Evolutionary conservation across 2,888 invertebrate genomes (phyloP), one percentile per base, ranked within the genome.

Genomic region (Ennomos erosarius): DNA sequence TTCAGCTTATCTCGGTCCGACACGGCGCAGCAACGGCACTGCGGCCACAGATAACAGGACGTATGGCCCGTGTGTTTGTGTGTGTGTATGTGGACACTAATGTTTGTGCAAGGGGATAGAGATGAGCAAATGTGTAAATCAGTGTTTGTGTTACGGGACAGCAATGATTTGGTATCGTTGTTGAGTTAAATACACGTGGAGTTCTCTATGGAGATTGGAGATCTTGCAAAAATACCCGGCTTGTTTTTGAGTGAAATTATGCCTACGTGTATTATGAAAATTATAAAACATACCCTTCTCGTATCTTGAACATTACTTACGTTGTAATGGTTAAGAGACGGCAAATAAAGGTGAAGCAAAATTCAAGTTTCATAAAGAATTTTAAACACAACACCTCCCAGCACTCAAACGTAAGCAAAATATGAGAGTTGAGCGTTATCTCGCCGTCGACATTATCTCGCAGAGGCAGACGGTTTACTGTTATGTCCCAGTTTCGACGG

Each of bases 381-480:
- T 34, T 35, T 16, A 12, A 16, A 13, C 36, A 4, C 40, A 10
- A 35, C 42, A 43, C 35, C 49, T 10, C 36, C 1, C 34, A 8
- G 43, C 42, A 42, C 51, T 51, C 55, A 13, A 45, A 44, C 11
- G 11, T 49, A 39, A 39, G 37, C 33, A 49, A 49, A 49, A 39
- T 49, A 39, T 34, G 39, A 42, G 34, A 50, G 12, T 49, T 55
- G n/a, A 49, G 49, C 16, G 49, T 49, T 55, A 55, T 55, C 44
- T 45, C 34, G 36, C 39, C 36, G 45, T 37, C 36, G 40, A 8
- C 35, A 34, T 51, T 46, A 51, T 51, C 46, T 51, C 37, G 33
- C n/a, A 42, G 51, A 9, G 35, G 51, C 51, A 51, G 46, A 26
- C 50, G 44, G 49, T 49, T 37, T 49, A 38, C 45, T 45, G 49